These are phyloP conservation scores for Drosophila rellima DNA, from an alignment of 2,888 invertebrate species.

Conservation along the genomic window DNA sequence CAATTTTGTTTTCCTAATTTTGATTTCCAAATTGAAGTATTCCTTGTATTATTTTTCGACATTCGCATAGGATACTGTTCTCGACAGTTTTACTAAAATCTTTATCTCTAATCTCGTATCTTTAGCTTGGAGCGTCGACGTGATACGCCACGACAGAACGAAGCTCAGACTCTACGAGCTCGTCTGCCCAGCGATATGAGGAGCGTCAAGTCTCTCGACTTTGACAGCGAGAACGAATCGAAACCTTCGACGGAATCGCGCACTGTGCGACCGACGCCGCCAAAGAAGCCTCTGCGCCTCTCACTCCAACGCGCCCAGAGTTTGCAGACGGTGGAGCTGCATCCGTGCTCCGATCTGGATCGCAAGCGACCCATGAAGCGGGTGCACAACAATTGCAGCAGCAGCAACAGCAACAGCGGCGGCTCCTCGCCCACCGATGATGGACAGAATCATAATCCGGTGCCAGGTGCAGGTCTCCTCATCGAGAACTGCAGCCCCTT, in stretches of 20 bases:
- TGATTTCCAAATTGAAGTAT: too few species aligned
- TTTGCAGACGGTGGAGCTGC: constrained; percentile 89
- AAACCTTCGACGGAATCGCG: constrained; percentile 66
- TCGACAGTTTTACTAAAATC: neutral
- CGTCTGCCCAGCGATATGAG: constrained; percentile 84
- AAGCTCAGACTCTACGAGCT: constrained; percentile 67
- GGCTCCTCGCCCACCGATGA: constrained; percentile 61
- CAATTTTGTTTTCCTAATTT: too few species aligned
- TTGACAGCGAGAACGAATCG: constrained; percentile 90
- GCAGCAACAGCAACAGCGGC: constrained; percentile 41
- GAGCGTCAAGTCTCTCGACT: constrained; percentile 91
- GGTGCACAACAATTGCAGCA: constrained; percentile 76
- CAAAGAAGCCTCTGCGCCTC: constrained; percentile 93
- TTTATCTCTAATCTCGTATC: neutral
- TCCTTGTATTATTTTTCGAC: too few species aligned
- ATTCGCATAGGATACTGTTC: neutral
- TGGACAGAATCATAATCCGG: constrained; percentile 29
- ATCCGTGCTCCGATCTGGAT: constrained; percentile 79
- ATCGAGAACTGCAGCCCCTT: constrained; percentile 82
- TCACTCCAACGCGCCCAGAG: constrained; percentile 94
- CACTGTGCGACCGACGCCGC: constrained; percentile 91
- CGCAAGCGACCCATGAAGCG: constrained; percentile 85
- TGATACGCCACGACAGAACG: constrained; percentile 70
- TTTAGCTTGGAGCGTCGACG: constrained; percentile 79
- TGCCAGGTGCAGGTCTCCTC: constrained; percentile 44